A percentile compares a stretch with the other conserved stretches of the same genome.
Evolutionary conservation across 2,888 invertebrate genomes (phyloP).

Genomic region (Buathra laborator): DNA sequence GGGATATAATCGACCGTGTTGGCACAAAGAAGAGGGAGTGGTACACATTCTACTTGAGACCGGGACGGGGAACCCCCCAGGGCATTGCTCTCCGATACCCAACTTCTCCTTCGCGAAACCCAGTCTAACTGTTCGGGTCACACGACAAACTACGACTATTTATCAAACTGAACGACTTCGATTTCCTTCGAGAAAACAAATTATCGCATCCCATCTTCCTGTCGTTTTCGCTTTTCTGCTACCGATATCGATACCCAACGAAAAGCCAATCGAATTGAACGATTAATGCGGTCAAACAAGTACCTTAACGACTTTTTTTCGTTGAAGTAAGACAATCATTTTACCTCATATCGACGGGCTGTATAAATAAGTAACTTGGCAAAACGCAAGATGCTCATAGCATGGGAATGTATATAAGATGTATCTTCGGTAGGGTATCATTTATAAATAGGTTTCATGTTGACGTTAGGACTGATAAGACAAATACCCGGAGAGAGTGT

Average conservation of each 20-base stretch:
- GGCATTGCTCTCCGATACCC: constrained; percentile 25
- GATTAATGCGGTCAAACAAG: too few relatives aligned
- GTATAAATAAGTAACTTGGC: too few relatives aligned
- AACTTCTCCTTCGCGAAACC: background rate
- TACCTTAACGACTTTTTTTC: too few relatives aligned
- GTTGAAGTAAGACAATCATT: too few relatives aligned
- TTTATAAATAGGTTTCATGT: background rate
- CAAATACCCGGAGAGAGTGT: background rate
- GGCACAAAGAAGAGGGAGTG: background rate
- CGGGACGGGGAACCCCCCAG: constrained; percentile 20
- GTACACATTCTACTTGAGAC: background rate
- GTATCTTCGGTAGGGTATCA: background rate
- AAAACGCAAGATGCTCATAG: too few relatives aligned
- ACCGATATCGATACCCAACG: background rate
- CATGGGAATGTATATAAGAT: background rate
- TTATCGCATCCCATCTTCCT: constrained; percentile 41
- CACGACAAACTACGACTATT: constrained; percentile 40
- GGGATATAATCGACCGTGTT: background rate
- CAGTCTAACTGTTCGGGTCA: background rate
- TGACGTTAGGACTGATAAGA: background rate
- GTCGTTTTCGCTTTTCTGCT: constrained; percentile 28
- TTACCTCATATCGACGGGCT: too few relatives aligned
- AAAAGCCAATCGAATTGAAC: too few relatives aligned
- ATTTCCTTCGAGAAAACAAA: constrained; percentile 45
- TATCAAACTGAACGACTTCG: constrained; percentile 51